phyloP scores from a whole-genome alignment of 2,888 invertebrate species.

The Limnephilus rhombicus region DNA sequence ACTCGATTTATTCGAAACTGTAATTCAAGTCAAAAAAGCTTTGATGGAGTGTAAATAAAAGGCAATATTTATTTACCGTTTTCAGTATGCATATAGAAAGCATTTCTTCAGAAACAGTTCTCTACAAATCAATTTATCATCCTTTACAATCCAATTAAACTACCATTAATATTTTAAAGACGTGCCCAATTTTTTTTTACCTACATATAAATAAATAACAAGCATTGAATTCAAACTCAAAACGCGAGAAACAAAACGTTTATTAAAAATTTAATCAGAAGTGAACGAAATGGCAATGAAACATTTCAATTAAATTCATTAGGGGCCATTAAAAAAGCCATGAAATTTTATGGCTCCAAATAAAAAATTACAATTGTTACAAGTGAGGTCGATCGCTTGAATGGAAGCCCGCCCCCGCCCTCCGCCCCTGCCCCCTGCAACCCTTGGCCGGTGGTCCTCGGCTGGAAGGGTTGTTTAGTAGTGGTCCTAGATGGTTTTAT shows the following conservation, averaged over 20 bases:
- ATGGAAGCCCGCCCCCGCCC: too few species aligned
- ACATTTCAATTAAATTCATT: not conserved
- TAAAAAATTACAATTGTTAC: conserved; percentile 6
- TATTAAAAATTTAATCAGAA: not conserved
- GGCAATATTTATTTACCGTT: too few species aligned
- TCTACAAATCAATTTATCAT: too few species aligned
- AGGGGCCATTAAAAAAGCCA: not conserved
- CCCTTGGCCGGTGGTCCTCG: too few species aligned
- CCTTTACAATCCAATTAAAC: too few species aligned
- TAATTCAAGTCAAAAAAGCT: too few species aligned
- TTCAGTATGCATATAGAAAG: too few species aligned
- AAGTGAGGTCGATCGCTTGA: not conserved
- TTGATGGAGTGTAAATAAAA: too few species aligned
- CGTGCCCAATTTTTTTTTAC: too few species aligned
- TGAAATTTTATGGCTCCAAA: not conserved
- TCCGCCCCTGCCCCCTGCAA: not conserved
- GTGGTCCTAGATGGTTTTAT: not conserved
- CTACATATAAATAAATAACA: not conserved
- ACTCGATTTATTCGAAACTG: too few species aligned
- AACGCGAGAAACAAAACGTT: not conserved
- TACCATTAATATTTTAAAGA: too few species aligned
- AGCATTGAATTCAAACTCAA: not conserved
- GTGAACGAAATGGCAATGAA: not conserved
- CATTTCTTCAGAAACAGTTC: too few species aligned
- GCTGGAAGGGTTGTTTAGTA: not conserved